Conservation (phyloP, 37 sponge, comb jelly and placozoan genomes). For the Theonella swinhoei region DNA sequence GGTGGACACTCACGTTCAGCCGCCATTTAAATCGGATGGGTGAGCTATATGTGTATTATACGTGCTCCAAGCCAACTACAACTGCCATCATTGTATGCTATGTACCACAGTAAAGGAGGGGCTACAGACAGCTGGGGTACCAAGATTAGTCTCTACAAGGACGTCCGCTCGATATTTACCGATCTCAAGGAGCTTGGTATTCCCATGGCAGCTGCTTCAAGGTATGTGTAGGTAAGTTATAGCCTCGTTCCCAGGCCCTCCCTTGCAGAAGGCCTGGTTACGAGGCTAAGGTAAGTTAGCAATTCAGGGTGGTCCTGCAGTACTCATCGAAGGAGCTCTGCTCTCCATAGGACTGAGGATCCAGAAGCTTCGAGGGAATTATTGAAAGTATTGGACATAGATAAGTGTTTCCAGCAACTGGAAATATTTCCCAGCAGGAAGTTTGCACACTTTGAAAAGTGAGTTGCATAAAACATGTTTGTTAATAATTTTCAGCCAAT, state of each 20-base stretch:
- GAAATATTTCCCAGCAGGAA: constrained; percentile 56
- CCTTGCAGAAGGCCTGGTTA: not conserved
- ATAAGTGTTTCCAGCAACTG: constrained; percentile 22
- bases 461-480: not conserved
- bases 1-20: constrained; percentile 59
- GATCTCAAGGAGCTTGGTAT: constrained; percentile 44
- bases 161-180: constrained; percentile 44
- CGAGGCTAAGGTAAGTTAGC: not conserved
- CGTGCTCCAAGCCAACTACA: not conserved
- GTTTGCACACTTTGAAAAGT: constrained; percentile 63
- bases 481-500: not conserved
- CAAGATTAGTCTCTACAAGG: constrained; percentile 44
- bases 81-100: not conserved
- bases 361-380: constrained; percentile 46
- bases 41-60: constrained; percentile 9
- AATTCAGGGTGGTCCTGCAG: not conserved
- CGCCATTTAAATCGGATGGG: constrained; percentile 75
- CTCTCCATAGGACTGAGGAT: constrained; percentile 29
- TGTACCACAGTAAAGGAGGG: constrained; percentile 54
- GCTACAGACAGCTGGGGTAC: constrained; percentile 49
- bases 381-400: constrained; percentile 25
- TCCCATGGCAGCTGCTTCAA: constrained; percentile 68
- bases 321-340: not conserved
- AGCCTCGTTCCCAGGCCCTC: too few species aligned
- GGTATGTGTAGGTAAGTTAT: constrained; percentile 12